Conservation (phyloP, 2,888 invertebrate species). For the Brachyopa scutellaris region DNA sequence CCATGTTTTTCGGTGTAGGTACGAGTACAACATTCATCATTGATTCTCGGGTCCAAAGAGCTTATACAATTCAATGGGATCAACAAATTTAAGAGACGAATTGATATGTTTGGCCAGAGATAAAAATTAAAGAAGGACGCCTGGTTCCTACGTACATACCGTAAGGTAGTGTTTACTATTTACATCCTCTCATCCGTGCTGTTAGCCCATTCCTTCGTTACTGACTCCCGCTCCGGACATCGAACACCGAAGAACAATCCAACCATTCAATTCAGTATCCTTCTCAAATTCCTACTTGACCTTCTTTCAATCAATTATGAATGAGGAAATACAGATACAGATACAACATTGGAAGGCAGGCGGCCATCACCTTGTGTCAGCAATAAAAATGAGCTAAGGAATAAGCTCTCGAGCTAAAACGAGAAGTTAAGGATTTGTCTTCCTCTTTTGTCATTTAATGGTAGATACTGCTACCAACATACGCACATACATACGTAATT, state of each 20-base stretch:
- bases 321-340: no score
- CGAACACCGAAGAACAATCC: constrained; percentile 57
- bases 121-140: constrained; percentile 67
- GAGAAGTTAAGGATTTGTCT: not conserved
- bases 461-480: constrained; percentile 16
- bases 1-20: no score
- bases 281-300: constrained; percentile 74
- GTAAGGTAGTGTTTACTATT: no score
- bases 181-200: constrained; percentile 17
- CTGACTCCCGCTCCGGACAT: not conserved
- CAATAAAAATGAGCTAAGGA: constrained; percentile 70
- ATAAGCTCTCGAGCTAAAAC: constrained; percentile 45
- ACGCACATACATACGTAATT: constrained; percentile 37
- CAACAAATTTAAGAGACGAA: constrained; percentile 70
- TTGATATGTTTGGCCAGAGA: constrained; percentile 71
- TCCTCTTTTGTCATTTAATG: constrained; percentile 51
- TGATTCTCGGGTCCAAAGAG: constrained; percentile 62
- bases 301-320: constrained; percentile 74
- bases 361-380: constrained; percentile 63
- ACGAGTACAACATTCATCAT: constrained; percentile 61
- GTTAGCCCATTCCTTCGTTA: not conserved
- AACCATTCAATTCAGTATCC: constrained; percentile 65
- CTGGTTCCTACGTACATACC: no score
- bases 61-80: constrained; percentile 70
- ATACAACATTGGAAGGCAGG: constrained; percentile 51